Evolutionary conservation across 2,113 vertebrate genomes (phyloP).

Genomic region (Rhinolophus sinicus): DNA sequence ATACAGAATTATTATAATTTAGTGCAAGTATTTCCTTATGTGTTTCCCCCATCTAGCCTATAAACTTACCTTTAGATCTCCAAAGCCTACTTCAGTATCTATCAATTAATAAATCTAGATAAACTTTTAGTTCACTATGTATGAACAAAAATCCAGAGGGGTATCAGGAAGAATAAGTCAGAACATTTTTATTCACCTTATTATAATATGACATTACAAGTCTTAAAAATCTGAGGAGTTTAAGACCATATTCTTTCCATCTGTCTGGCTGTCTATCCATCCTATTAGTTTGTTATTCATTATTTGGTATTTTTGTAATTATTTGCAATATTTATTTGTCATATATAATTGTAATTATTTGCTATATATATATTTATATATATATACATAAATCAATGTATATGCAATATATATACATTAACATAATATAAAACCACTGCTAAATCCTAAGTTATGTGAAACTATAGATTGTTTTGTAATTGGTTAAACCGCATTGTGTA

Average conservation of each 20-base stretch:
- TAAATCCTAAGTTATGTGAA: neutral
- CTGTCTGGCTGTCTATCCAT: neutral
- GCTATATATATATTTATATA: neutral
- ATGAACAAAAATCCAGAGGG: neutral
- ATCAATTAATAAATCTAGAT: neutral
- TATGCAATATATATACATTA: too few species aligned
- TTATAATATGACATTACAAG: neutral
- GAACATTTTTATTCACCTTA: neutral
- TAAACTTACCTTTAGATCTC: neutral
- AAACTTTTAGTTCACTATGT: neutral
- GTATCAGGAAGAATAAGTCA: neutral
- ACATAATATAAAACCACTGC: neutral
- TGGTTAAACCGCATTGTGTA: neutral
- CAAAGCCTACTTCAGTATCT: neutral
- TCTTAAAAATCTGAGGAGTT: neutral
- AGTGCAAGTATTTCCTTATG: neutral
- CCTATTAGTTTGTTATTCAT: neutral
- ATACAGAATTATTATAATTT: neutral
- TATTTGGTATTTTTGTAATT: neutral
- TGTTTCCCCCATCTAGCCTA: neutral
- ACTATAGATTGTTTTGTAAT: neutral
- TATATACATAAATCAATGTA: neutral
- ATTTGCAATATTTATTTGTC: neutral
- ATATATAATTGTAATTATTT: neutral
- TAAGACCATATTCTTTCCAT: neutral